These are phyloP conservation scores for Megalurothrips usitatus DNA, from an alignment of 2,888 invertebrate genomes.

Conservation along the genomic window DNA sequence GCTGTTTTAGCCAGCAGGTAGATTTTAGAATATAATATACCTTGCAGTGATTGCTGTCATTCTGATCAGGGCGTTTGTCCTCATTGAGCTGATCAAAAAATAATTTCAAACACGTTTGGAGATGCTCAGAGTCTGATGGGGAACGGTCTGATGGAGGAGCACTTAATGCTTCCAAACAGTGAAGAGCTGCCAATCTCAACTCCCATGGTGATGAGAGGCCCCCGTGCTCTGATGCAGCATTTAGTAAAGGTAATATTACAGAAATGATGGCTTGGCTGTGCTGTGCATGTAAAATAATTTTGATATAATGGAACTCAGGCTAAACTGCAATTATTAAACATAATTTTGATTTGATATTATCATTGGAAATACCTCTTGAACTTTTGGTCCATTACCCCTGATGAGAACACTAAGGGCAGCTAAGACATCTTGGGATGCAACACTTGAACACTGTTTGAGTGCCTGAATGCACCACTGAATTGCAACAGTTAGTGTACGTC, in stretches of 20 bases:
- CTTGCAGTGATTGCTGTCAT: conserved; percentile 26
- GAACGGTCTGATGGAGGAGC: neutral
- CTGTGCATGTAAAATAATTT: neutral
- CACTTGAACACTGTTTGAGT: conserved; percentile 42
- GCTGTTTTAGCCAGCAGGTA: neutral
- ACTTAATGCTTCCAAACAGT: conserved; percentile 27
- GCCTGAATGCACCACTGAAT: conserved; percentile 46
- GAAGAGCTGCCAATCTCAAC: conserved; percentile 25
- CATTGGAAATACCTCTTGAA: conserved; percentile 34
- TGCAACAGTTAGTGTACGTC: conserved; percentile 43
- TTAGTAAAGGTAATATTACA: neutral
- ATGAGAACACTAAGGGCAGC: conserved; percentile 46
- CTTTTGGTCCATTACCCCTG: conserved; percentile 40
- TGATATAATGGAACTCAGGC: neutral
- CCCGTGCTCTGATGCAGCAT: neutral
- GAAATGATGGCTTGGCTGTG: conserved; percentile 28
- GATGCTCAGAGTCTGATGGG: neutral
- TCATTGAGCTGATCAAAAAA: conserved; percentile 31
- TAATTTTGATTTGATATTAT: neutral
- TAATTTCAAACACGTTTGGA: conserved; percentile 27
- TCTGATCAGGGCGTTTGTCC: conserved; percentile 31
- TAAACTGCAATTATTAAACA: neutral
- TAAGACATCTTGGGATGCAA: conserved; percentile 44
- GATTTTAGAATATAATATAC: neutral
- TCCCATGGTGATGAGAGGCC: conserved; percentile 30